A percentile compares a stretch with the other conserved stretches of the same genome.
Evolutionary conservation across 2,797 vertebrate genomes (phyloP).

Genomic region (Hypotaenidia okinawae): DNA sequence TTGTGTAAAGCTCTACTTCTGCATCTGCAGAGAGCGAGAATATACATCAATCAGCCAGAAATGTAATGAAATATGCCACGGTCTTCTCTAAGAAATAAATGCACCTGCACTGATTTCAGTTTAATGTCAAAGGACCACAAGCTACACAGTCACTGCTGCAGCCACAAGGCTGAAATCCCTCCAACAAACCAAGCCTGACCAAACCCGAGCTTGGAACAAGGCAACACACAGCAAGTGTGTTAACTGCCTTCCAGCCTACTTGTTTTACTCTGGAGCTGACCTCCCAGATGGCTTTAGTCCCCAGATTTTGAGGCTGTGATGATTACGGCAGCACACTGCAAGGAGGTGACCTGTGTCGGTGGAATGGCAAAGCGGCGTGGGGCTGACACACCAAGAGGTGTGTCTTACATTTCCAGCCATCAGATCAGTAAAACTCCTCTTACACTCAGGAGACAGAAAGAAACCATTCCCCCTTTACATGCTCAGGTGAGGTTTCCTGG

Average conservation of each 20-base stretch:
- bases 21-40: constrained; percentile 11
- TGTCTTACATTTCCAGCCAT: background rate
- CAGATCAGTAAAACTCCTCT: background rate
- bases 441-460: background rate
- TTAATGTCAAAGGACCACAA: background rate
- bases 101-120: background rate
- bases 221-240: background rate
- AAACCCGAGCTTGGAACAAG: background rate
- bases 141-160: background rate
- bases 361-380: background rate
- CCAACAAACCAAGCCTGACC: background rate
- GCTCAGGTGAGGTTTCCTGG: background rate
- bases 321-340: rapidly evolving
- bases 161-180: background rate
- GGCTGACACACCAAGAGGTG: background rate
- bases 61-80: background rate
- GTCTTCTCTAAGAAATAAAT: background rate
- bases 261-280: background rate
- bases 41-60: background rate
- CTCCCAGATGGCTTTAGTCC: background rate
- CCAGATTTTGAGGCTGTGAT: background rate
- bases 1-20: background rate
- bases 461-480: background rate
- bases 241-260: background rate
- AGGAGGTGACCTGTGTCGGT: background rate